These are phyloP conservation scores for Perithous albicinctus DNA, from an alignment of 2,888 invertebrate species.

Conservation along the genomic window DNA sequence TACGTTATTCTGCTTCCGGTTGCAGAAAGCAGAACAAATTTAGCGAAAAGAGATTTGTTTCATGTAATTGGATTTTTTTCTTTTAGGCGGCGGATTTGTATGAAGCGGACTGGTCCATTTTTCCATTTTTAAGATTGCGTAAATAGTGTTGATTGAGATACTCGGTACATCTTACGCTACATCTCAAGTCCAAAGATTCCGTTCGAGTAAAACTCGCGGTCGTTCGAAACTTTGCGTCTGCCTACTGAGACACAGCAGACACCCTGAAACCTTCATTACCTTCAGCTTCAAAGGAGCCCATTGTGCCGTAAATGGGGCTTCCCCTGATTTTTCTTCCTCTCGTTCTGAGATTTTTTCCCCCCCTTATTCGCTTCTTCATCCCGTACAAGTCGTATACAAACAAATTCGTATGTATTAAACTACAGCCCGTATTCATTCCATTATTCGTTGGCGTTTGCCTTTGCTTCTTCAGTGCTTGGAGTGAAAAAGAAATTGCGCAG, in stretches of 20 bases:
- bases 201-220: conserved; percentile 45
- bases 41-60: no score
- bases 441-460: conserved; percentile 78
- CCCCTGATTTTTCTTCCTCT: conserved; percentile 62
- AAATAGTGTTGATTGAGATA: conserved; percentile 58
- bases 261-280: conserved; percentile 80
- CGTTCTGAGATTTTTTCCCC: conserved; percentile 57
- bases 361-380: conserved; percentile 60
- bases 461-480: conserved; percentile 65
- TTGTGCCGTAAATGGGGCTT: conserved; percentile 81
- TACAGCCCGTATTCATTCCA: conserved; percentile 73
- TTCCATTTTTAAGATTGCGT: no score
- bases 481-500: conserved; percentile 42
- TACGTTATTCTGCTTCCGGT: no score
- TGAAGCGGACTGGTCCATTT: no score
- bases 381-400: conserved; percentile 61
- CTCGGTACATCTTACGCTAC: conserved; percentile 76
- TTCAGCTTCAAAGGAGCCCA: conserved; percentile 79
- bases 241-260: conserved; percentile 71
- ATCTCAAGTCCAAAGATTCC: conserved; percentile 39
- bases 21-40: no score
- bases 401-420: conserved; percentile 34
- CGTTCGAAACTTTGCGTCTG: conserved; percentile 53
- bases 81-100: no score
- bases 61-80: no score